A percentile compares a stretch with the other conserved stretches of the same genome.
Conservation (phyloP, 2,113 vertebrate genomes). For the Elanus axillaris region DNA sequence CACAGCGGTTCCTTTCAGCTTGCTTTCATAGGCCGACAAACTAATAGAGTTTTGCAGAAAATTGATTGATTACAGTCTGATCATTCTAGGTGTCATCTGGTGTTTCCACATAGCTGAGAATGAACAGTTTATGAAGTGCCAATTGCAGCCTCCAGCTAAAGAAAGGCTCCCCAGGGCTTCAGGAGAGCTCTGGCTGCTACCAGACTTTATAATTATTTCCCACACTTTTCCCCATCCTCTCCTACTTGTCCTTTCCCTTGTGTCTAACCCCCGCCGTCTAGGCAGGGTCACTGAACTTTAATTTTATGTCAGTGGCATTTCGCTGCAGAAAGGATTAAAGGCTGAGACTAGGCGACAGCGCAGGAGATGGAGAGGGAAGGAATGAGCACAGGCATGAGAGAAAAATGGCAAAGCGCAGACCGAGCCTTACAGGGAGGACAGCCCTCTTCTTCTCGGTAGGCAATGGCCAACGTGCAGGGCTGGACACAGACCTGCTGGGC, state of each 20-base stretch:
- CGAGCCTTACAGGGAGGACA: background rate
- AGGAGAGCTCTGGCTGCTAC: constrained; percentile 31
- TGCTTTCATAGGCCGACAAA: constrained; percentile 30
- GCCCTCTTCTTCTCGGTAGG: background rate
- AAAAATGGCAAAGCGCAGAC: background rate
- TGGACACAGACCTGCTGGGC: background rate
- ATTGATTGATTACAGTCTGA: constrained; percentile 73
- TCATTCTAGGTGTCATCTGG: constrained; percentile 61
- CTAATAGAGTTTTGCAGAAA: constrained; percentile 53
- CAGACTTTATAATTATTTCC: constrained; percentile 55
- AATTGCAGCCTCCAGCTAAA: constrained; percentile 61
- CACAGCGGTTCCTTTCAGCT: background rate
- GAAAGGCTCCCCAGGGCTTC: constrained; percentile 63
- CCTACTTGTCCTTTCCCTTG: constrained; percentile 8
- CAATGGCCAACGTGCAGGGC: rapidly evolving
- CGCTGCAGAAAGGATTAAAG: constrained; percentile 15
- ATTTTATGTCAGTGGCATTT: constrained; percentile 40
- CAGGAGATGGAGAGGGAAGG: background rate
- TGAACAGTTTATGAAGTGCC: constrained; percentile 73
- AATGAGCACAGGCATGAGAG: background rate
- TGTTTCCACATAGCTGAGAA: constrained; percentile 61
- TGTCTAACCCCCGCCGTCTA: background rate
- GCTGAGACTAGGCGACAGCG: background rate
- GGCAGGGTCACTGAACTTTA: constrained; percentile 35
- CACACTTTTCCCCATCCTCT: constrained; percentile 18